Evolutionary conservation across 2,888 invertebrate genomes (phyloP), one percentile per base, ranked within the genome.

Genomic region (Andrena camellia): DNA sequence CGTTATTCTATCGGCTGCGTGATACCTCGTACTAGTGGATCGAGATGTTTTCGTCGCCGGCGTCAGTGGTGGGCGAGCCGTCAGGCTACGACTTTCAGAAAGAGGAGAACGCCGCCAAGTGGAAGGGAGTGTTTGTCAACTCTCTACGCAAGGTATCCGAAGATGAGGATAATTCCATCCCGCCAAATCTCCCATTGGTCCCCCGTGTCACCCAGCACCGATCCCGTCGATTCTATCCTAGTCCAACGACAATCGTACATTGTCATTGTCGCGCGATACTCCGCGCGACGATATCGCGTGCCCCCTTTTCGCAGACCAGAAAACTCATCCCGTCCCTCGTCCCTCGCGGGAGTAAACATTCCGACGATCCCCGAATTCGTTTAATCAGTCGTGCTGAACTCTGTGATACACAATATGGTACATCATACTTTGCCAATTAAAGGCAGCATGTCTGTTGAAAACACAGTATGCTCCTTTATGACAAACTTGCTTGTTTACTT

Each of bases 51-150:
- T 92, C 93, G 86, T 93, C 93, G 91, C 93, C 94, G 91, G 95
- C 94, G 93, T 94, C 95, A 90, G 94, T 94, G 88, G 94, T 94
- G 90, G 94, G 94, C 91, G 95, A 95, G 93, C 93, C 94, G 89
- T 94, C 94, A 89, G 94, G 94, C 92, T 97, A 97, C 95, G 98
- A 98, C 95, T 98, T 98, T 95, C 96, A 96, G 94, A 97, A 97
- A 94, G 97, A 97, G 93, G 98, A 98, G 94, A 98, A 98, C 95
- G 96, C 96, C 90, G 96, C 96, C 90, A 98, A 98, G 96, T 99
- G 99, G 99, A 97, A 97, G 93, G 98, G 98, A 87, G 95, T 99
- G 88, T 97, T 99, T 94, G 96, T 97, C 93, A 96, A 96, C 92
- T 97, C 98, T 69, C 95, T 99, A 92, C 97, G 97, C 94, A 98